A percentile compares a stretch with the other conserved stretches of the same genome.
These are phyloP conservation scores for Papilio demoleus DNA, from an alignment of 2,888 invertebrate species.

Conservation along the genomic window DNA sequence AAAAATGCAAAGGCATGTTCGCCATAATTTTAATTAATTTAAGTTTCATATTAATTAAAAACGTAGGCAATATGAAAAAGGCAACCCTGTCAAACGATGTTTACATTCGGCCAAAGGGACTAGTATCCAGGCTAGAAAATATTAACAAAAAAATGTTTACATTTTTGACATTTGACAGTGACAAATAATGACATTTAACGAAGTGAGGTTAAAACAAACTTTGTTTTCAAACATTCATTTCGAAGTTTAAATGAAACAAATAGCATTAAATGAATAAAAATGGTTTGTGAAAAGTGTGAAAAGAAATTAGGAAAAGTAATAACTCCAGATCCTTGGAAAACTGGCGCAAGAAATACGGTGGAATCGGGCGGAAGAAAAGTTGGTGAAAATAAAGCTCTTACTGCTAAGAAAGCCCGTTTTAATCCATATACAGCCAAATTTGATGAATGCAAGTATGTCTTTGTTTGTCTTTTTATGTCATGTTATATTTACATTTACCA, in stretches of 20 bases:
- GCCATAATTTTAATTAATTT: too few relatives aligned
- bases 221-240: conserved; percentile 7
- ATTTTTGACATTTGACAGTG: conserved; percentile 2
- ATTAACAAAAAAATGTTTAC: not conserved
- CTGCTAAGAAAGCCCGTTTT: conserved; percentile 91
- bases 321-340: conserved; percentile 98
- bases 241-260: not conserved
- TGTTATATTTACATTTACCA: not conserved
- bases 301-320: conserved; percentile 96
- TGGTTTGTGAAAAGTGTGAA: conserved; percentile 97
- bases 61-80: too few relatives aligned
- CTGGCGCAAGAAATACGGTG: conserved; percentile 94
- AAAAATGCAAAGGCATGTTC: too few relatives aligned
- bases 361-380: conserved; percentile 95
- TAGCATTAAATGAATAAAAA: conserved; percentile 60
- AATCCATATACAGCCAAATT: conserved; percentile 92
- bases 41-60: too few relatives aligned
- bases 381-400: conserved; percentile 97
- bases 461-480: too few relatives aligned
- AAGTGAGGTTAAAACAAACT: conserved; percentile 12
- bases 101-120: too few relatives aligned
- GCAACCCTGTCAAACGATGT: not conserved
- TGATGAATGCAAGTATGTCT: conserved; percentile 88
- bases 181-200: not conserved
- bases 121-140: too few relatives aligned